Evolutionary conservation across 2,113 vertebrate genomes (phyloP), one percentile per base, ranked within the genome.

Genomic region (Zingel zingel): DNA sequence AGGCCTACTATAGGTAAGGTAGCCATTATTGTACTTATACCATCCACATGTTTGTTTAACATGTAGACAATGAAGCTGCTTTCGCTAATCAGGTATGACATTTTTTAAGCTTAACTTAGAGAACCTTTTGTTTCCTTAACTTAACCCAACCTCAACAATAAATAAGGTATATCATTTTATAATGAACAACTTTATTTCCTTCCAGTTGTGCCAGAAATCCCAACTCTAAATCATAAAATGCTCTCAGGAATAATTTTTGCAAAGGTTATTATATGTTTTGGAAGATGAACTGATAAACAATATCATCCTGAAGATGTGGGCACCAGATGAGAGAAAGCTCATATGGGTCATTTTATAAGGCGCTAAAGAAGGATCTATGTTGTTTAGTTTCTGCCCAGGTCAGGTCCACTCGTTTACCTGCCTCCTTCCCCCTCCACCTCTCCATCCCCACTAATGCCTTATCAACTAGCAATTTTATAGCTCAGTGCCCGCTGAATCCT

Each of bases 401-500:
- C 61, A 57, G 69, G 9, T 58, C 43, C 43, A 51, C 61, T 62
- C 5, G 11, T 69, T 69, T 62, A 75, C 79, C 84, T 53, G 47
- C 50, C 27, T 74, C 84, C 71, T 59, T 74, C 70, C 68, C 66
- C 73, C 81, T 61, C 48, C 65, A 75, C 73, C 76, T 69, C 81
- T 77, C 67, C 45, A 77, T 70, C 73, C 69, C 15, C 74, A 56
- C 84, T 88, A 89, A 87, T 90, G 82, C 86, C 77, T 72, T 83
- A 82, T 90, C 83, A 87, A 83, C 83, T 39, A 59, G 79, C 82
- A 90, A 89, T 92, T 91, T 87, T 92, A 89, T 83, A 92, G 87
- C 90, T 87, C 85, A 66, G 74, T 68, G 82, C 77, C 80, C 23
- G 54, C 84, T 68, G 82, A 80, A 72, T 83, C 83, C 85, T 83